These are phyloP conservation scores for Orthochromis malagaraziensis DNA, from an alignment of 2,113 vertebrate species.

Conservation along the genomic window DNA sequence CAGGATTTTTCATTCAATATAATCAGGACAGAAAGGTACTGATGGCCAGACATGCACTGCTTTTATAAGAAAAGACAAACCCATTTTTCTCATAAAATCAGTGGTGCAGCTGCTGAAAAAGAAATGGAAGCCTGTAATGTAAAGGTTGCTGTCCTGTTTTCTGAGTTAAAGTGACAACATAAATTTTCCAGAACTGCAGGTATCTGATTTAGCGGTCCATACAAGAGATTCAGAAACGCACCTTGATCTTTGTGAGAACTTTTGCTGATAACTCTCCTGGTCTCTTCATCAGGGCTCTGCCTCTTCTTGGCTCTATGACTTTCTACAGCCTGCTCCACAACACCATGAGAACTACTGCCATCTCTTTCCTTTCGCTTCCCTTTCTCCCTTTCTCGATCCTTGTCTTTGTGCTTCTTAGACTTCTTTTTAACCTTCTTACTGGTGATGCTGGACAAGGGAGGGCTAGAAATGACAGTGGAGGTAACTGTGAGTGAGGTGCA, in stretches of 20 bases:
- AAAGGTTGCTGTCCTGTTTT: background rate
- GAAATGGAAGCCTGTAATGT: background rate
- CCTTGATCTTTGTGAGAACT: slow-evolving; percentile 47
- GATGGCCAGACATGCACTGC: background rate
- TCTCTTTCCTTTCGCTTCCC: slow-evolving; percentile 41
- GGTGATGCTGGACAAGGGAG: slow-evolving; percentile 29
- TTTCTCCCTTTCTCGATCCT: slow-evolving; percentile 67
- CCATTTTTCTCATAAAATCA: background rate
- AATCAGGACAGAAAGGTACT: background rate
- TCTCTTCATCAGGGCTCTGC: slow-evolving; percentile 16
- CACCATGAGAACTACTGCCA: slow-evolving; percentile 9
- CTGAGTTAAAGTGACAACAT: background rate
- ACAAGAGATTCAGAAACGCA: slow-evolving; percentile 4
- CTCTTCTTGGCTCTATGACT: slow-evolving; percentile 55
- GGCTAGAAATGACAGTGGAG: slow-evolving; percentile 51
- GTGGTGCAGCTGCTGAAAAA: background rate
- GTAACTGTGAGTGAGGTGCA: slow-evolving; percentile 63
- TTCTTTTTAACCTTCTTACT: slow-evolving; percentile 82
- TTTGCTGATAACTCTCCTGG: slow-evolving; percentile 9
- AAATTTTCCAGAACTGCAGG: background rate
- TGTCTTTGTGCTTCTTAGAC: slow-evolving; percentile 80
- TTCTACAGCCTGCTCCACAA: slow-evolving; percentile 22
- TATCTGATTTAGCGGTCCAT: background rate
- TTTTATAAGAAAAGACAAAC: background rate
- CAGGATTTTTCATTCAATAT: background rate